These are phyloP conservation scores for Caenorhabditis auriculariae DNA, from an alignment of 2,888 invertebrate species.

Conservation along the genomic window DNA sequence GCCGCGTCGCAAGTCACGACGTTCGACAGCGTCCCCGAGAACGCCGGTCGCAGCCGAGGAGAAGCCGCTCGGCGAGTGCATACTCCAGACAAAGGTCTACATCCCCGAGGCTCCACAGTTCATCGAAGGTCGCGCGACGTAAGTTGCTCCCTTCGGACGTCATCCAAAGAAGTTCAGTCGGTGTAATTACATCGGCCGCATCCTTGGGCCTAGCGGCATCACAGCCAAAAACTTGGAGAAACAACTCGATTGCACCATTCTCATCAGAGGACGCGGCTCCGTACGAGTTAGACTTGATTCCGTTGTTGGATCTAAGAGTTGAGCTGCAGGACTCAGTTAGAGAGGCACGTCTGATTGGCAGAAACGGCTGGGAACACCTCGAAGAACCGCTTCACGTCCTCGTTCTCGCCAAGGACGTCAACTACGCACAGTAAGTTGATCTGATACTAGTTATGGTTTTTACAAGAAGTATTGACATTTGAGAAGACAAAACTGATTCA, in stretches of 20 bases:
- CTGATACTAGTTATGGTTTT: background rate
- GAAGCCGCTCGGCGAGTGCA: background rate
- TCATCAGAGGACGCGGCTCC: conserved; percentile 52
- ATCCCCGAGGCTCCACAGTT: conserved; percentile 30
- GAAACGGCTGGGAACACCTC: conserved; percentile 51
- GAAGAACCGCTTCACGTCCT: conserved; percentile 54
- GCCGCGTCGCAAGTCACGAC: background rate
- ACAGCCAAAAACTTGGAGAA: conserved; percentile 53
- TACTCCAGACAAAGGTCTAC: conserved; percentile 25
- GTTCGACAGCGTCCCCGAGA: background rate
- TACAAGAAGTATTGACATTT: no score
- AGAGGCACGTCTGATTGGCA: conserved; percentile 36
- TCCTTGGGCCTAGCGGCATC: conserved; percentile 58
- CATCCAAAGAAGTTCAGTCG: no score
- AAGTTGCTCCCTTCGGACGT: background rate
- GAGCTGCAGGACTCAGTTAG: conserved; percentile 30
- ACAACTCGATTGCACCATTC: conserved; percentile 39
- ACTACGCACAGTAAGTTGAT: conserved; percentile 72
- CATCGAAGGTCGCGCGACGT: conserved; percentile 17
- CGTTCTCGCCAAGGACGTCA: conserved; percentile 36
- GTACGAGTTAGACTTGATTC: conserved; percentile 30
- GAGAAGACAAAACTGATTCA: no score
- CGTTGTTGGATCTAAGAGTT: conserved; percentile 4
- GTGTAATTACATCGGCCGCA: conserved; percentile 50
- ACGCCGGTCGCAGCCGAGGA: conserved; percentile 7